Percentiles rank a stretch among this genome's conserved stretches.
Evolutionary conservation across 35 echinoderm and acorn worm genomes (phyloP).

Genomic region (Stichopus chloronotus): DNA sequence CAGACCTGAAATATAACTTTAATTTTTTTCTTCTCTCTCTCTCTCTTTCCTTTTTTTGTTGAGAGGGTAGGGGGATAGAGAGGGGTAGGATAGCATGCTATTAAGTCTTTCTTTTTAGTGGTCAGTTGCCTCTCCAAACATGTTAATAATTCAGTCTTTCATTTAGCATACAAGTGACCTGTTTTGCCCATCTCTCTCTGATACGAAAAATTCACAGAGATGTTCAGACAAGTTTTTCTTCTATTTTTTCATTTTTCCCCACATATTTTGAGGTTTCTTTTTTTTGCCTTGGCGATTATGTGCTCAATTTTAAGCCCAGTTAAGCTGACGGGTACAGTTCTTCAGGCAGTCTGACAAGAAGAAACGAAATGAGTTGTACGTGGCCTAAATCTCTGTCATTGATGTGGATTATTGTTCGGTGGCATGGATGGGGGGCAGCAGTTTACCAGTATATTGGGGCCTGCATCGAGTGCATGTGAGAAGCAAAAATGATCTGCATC

Average conservation of each 20-base stretch:
- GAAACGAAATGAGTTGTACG: neutral
- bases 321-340: slow-evolving; percentile 21
- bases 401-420: too few species aligned
- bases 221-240: neutral
- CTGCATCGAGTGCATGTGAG: too few species aligned
- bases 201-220: neutral
- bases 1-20: slow-evolving; percentile 7
- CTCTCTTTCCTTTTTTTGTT: neutral
- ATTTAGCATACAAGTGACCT: slow-evolving; percentile 34
- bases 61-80: too few species aligned
- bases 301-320: neutral
- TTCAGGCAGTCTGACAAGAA: neutral
- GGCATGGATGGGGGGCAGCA: too few species aligned
- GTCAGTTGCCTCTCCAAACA: slow-evolving; percentile 11
- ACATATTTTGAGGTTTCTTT: too few species aligned
- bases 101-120: neutral
- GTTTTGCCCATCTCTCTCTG: neutral
- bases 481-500: too few species aligned
- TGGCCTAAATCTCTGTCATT: too few species aligned
- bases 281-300: too few species aligned
- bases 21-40: neutral
- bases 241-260: neutral
- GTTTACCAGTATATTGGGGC: too few species aligned
- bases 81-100: too few species aligned
- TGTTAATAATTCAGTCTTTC: slow-evolving; percentile 33